A percentile compares a stretch with the other conserved stretches of the same genome.
phyloP scores from a whole-genome alignment of 64 coral and sea anemone genomes.

The Exaiptasia diaphana region DNA sequence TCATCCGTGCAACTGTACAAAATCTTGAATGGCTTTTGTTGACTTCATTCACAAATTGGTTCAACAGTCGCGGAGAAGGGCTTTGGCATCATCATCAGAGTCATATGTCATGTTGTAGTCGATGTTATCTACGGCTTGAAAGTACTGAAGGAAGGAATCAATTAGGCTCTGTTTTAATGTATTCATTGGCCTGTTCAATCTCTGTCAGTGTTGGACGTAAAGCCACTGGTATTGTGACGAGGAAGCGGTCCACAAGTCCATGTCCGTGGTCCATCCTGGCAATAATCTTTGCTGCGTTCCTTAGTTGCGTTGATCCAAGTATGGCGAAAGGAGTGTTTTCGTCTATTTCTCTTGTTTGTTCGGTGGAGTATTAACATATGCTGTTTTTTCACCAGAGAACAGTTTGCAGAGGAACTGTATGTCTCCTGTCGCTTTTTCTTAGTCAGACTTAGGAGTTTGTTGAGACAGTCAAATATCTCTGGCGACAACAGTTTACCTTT shows the following conservation, averaged over 20 bases:
- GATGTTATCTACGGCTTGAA: background rate
- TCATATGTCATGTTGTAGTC: background rate
- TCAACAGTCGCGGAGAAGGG: background rate
- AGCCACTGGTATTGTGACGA: conserved; percentile 13
- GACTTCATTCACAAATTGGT: background rate
- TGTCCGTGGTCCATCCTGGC: conserved; percentile 24
- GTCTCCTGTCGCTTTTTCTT: conserved; percentile 32
- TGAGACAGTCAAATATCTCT: background rate
- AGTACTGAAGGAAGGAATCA: background rate
- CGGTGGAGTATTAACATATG: conserved; percentile 10
- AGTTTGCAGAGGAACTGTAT: conserved; percentile 36
- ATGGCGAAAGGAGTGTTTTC: conserved; percentile 17
- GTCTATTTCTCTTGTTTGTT: background rate
- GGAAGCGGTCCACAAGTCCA: conserved; percentile 18
- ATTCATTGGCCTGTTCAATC: background rate
- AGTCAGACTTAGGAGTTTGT: conserved; percentile 39
- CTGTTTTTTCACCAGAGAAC: conserved; percentile 12
- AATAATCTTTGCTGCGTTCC: conserved; percentile 20
- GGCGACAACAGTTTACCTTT: background rate
- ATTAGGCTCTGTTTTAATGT: background rate
- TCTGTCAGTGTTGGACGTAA: conserved; percentile 15
- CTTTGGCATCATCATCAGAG: background rate
- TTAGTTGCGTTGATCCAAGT: conserved; percentile 39
- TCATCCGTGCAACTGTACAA: too few species aligned
- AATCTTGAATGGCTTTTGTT: too few species aligned